These are phyloP conservation scores for Drosophila atripex DNA, from an alignment of 2,888 invertebrate species.

Conservation along the genomic window DNA sequence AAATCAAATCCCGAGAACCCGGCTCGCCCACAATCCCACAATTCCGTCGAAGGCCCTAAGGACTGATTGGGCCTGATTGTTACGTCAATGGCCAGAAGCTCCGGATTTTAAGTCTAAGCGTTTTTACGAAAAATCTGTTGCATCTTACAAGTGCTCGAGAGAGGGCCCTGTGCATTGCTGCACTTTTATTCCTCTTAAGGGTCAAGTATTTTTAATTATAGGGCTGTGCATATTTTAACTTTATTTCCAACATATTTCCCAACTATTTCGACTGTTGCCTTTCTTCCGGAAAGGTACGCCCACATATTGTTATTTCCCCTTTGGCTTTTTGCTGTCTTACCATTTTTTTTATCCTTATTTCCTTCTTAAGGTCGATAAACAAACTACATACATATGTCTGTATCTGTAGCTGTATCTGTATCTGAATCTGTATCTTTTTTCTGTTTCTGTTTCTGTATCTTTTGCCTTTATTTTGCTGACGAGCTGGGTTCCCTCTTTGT, in stretches of 20 bases:
- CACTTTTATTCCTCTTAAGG: neutral
- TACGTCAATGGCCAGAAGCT: neutral
- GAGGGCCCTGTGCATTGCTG: neutral
- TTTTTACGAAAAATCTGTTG: neutral
- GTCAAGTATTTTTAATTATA: neutral
- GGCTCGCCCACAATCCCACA: conserved; percentile 23
- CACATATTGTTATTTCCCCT: conserved; percentile 49
- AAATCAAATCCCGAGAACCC: conserved; percentile 49
- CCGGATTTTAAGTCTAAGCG: neutral
- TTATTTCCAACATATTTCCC: neutral
- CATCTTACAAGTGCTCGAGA: neutral
- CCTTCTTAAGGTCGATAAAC: conserved; percentile 52
- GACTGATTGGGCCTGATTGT: conserved; percentile 59
- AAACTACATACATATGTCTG: conserved; percentile 46
- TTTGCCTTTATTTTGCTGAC: conserved; percentile 59
- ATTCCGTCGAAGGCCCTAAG: conserved; percentile 43
- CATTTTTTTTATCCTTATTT: conserved; percentile 46
- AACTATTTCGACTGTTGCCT: neutral
- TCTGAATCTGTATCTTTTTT: conserved; percentile 5
- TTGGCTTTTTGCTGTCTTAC: conserved; percentile 58
- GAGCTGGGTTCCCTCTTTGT: conserved; percentile 46
- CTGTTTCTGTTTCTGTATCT: conserved; percentile 15
- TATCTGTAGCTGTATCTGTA: conserved; percentile 3
- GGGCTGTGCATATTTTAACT: neutral
- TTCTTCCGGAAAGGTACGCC: conserved; percentile 10